Conservation (phyloP, 2,113 vertebrate genomes). For the Eupsittula cactorum region DNA sequence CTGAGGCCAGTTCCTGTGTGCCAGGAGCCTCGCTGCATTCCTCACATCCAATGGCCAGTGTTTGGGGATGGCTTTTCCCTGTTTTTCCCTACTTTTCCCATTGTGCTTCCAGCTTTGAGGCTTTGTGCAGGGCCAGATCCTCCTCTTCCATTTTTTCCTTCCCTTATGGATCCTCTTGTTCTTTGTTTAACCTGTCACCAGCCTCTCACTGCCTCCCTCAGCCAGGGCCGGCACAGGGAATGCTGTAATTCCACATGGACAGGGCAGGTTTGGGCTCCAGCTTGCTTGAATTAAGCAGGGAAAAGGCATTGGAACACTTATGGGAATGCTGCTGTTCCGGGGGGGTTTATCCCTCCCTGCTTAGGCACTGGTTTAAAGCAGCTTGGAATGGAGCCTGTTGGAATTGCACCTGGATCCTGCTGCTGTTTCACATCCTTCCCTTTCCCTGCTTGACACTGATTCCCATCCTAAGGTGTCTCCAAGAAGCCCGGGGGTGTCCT, state of each 20-base stretch:
- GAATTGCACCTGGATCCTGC: background rate
- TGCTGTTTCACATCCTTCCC: background rate
- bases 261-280: background rate
- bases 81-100: background rate
- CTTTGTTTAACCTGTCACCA: conserved; percentile 5
- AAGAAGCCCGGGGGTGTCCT: background rate
- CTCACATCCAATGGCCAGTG: background rate
- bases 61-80: background rate
- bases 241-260: background rate
- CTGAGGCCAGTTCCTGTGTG: background rate
- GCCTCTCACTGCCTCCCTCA: background rate
- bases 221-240: background rate
- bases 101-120: background rate
- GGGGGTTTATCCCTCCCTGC: background rate
- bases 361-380: background rate
- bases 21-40: background rate
- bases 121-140: background rate
- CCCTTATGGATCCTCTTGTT: background rate
- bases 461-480: background rate
- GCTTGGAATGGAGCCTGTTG: background rate
- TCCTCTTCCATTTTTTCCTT: background rate
- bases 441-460: background rate
- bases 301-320: background rate
- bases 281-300: background rate
- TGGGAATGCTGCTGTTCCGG: background rate